Base-by-base conservation (phyloP, 2,888 invertebrate species). In the Xylocampa areola region DNA sequence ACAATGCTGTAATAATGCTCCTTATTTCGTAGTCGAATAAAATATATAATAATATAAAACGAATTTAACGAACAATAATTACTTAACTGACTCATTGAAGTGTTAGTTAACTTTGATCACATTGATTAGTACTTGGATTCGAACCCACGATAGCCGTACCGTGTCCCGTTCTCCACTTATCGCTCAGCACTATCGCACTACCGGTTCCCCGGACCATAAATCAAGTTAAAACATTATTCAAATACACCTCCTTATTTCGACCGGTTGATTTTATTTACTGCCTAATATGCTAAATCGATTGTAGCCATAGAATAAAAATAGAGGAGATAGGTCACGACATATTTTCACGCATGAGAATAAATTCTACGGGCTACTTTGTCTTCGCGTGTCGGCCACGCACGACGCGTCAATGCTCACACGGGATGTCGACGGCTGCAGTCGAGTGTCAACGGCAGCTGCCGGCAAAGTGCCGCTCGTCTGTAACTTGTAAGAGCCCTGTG, bases 231-330 rank as follows among this genome's bases (percentile, higher is more conserved):
- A 41, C 52, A 49, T 58, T 57, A 50, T 27, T 36, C 14, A 30
- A 39, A 64, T 43, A 44, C 11, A 40, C 13, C 35, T 6, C 37
- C 65, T 49, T 65, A 45, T 65, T 66, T 45, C 40, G 59, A 49
- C 48, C 41, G 40, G 60, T 29, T 53, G 32, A 39, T 44, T 52
- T 48, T 40, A 44, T 59, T 40, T 48, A 44, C 35, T 44, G n/a
- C 44, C 30, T 40, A 44, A 40, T 54, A 23, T 17, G 43, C 21
- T 5, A 10, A 10, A 39, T 21, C 13, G 11, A 17, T 10, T 25
- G 16, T n/a, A 21, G 21, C 17, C 49, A 6, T 11, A 10, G 44
- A 55, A 0, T 17, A 40, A 25, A 63, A 63, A 4, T 1, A 11
- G 3, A 35, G 19, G 6, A 19, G 40, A 51, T 11, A 30, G 16